phyloP scores from a whole-genome alignment of 2,888 invertebrate species.

The Cyclophora albipunctata region DNA sequence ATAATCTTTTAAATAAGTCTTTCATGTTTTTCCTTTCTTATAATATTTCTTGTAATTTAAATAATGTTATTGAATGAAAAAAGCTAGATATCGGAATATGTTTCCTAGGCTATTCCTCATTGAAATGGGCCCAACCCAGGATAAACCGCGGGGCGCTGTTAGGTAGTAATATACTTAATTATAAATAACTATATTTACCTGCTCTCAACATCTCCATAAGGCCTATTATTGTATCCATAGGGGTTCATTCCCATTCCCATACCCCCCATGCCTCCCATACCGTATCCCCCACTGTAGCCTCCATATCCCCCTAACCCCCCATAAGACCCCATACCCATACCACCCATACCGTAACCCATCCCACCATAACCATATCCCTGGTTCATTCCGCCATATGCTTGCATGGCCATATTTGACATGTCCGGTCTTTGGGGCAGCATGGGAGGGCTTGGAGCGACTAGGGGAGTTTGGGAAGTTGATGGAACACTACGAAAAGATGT shows the following conservation, averaged over 20 bases:
- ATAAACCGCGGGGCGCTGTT: no score
- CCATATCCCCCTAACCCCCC: constrained; percentile 36
- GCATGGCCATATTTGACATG: constrained; percentile 32
- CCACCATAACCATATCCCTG: constrained; percentile 10
- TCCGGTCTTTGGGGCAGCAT: constrained; percentile 54
- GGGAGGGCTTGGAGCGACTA: constrained; percentile 29
- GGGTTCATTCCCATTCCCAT: constrained; percentile 34
- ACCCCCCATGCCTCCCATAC: constrained; percentile 32
- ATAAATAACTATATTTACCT: constrained; percentile 49
- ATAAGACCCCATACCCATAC: constrained; percentile 27
- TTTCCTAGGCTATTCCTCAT: no score
- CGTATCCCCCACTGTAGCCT: constrained; percentile 27
- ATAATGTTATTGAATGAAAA: no score
- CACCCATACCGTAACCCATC: constrained; percentile 29
- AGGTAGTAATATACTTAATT: neutral
- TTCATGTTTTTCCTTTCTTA: no score
- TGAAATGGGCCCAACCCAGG: no score
- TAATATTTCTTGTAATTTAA: no score
- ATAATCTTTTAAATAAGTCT: no score
- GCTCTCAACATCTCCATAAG: constrained; percentile 77
- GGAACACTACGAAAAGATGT: constrained; percentile 45
- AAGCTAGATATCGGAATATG: no score
- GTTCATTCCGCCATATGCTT: constrained; percentile 39
- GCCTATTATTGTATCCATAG: constrained; percentile 60
- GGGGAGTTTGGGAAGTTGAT: constrained; percentile 29